Base-by-base conservation (phyloP, 2,888 invertebrate genomes). In the Amiota minor region DNA sequence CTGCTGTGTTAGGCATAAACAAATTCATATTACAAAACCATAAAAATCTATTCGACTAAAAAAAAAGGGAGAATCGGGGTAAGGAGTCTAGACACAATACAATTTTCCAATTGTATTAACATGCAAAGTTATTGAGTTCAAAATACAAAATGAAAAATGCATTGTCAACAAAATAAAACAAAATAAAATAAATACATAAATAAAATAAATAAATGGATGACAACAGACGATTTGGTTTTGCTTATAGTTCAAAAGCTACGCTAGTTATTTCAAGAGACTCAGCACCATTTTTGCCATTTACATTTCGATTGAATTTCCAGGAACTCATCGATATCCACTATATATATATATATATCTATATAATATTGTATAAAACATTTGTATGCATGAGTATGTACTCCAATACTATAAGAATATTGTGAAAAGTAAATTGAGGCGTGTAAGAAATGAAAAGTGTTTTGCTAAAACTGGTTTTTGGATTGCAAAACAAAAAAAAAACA, bases 91-190 rank as follows among this genome's bases (percentile, higher is more conserved):
- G 6, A 35, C 35, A 8, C 35, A n/a, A 64, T 46, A 64, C 14
- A 14, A 64, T n/a, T 64, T 64, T 64, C 18, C 64, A 64, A 46
- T 64, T 64, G 6, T 35, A 46, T 64, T 64, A 46, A 14, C 64
- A 45, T 46, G 16, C 46, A 8, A 35, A 64, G 46, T 64, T 46
- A 46, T 64, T 64, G 46, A 45, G 64, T 45, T 64, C 64, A 46
- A 64, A 64, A 46, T 64, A 45, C 46, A 46, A 62, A 62, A 62
- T 62, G 62, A 12, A 62, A 62, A 59, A 59, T 59, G 59, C n/a
- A 45, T 64, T 64, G 64, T 45, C 64, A 64, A 59, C 18, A 59
- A 12, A 35, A 35, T 35, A 35, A 1, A 53, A 53, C 0, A 53
- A 53, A 53, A n/a, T n/a, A 9, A 53, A n/a, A 53, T n/a, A 53